Evolutionary conservation across 2,888 invertebrate species (phyloP), one percentile per base, ranked within the genome.

Genomic region (Psylliodes chrysocephalus): DNA sequence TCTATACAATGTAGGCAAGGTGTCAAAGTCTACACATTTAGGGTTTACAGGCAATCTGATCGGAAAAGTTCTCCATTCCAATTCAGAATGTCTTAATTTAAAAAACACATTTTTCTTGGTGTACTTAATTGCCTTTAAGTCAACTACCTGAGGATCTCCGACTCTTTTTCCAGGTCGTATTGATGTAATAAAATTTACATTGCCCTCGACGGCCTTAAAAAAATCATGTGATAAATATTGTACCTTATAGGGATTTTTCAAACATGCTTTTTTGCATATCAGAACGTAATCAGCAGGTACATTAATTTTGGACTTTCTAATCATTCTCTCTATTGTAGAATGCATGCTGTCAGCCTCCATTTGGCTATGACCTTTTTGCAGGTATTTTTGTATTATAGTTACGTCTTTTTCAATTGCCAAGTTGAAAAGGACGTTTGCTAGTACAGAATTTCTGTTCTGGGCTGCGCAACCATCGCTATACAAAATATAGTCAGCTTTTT

Each of bases 11-110:
- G 65, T 30, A 49, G 60, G 60, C 53, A 57, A 54, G 63, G 65
- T 63, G 42, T 69, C 61, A 63, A 67, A 67, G 33, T 54, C 55
- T 49, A 64, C 51, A 25, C 56, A 56, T 64, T 61, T 56, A 40
- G 38, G 61, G 51, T 64, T 55, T 64, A 25, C 49, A 35, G 60
- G 60, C 55, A 64, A 49, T 56, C 64, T 64, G 10, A 55, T 15
- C 14, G 42, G 56, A 35, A 55, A 56, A 49, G 49, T 55, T 51
- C 38, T 63, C 60, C 62, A 65, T 63, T 65, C 62, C 47, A 63
- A 33, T 44, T 57, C 57, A 25, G 61, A 57, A 63, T 63, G 61
- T 62, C 65, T 57, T 55, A 56, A 46, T 60, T 63, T 60, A 44
- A 30, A 59, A 53, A 46, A 57, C 17, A 63, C 17, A n/a, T 52